These are phyloP conservation scores for Hydrotaea diabolus DNA, from an alignment of 2,888 invertebrate genomes.

Conservation along the genomic window DNA sequence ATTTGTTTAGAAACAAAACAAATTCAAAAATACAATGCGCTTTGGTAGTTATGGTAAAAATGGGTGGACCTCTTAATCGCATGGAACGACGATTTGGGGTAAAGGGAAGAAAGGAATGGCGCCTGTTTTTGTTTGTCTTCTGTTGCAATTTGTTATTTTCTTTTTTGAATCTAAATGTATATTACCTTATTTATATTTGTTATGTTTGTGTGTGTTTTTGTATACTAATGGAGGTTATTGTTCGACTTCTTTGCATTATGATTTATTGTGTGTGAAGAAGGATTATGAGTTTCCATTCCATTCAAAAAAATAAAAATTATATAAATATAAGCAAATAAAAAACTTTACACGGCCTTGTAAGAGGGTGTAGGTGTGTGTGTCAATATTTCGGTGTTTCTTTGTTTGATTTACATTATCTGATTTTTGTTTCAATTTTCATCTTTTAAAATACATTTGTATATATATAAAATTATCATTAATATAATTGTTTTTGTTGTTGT, in stretches of 20 bases:
- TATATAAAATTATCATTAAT: constrained; percentile 44
- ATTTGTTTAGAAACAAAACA: constrained; percentile 27
- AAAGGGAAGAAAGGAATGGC: not conserved
- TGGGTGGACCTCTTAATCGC: not conserved
- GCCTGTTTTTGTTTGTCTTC: not conserved
- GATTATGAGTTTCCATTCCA: too few relatives aligned
- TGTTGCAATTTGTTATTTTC: not conserved
- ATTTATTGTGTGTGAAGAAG: not conserved
- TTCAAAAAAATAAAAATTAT: not conserved
- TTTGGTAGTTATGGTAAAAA: constrained; percentile 27
- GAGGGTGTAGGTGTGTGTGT: not conserved
- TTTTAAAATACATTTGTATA: constrained; percentile 30
- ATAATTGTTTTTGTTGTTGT: constrained; percentile 38
- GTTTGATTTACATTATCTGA: constrained; percentile 47
- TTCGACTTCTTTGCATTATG: not conserved
- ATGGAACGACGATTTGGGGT: too few relatives aligned
- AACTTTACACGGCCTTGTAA: constrained; percentile 5
- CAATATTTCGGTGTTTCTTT: constrained; percentile 11
- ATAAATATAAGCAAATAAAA: not conserved
- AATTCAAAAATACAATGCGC: constrained; percentile 35
- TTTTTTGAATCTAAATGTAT: not conserved
- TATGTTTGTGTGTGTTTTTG: not conserved
- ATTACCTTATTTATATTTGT: not conserved
- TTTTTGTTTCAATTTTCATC: constrained; percentile 47
- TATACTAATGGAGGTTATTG: not conserved